Conservation (phyloP, 37 sponge, comb jelly and placozoan genomes). For the Dysidea cf. avara region DNA sequence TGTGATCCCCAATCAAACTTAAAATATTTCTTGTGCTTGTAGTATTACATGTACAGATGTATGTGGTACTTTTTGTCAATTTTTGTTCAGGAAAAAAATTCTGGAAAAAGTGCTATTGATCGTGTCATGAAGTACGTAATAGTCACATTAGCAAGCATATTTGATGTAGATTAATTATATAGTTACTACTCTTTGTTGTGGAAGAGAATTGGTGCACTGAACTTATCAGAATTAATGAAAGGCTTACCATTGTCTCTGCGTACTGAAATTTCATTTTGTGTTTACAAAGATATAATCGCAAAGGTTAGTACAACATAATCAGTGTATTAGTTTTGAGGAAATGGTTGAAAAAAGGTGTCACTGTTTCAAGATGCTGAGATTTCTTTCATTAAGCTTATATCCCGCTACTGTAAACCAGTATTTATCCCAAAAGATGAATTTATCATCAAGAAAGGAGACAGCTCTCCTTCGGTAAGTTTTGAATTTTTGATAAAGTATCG, state of each 20-base stretch:
- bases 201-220: slow-evolving; percentile 70
- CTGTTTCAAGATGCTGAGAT: slow-evolving; percentile 78
- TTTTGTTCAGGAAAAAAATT: no score
- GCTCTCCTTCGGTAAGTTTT: slow-evolving; percentile 54
- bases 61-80: no score
- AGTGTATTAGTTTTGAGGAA: no score
- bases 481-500: no score
- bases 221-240: slow-evolving; percentile 57
- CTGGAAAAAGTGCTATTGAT: no score
- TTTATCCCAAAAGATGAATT: slow-evolving; percentile 71
- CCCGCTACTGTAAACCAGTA: slow-evolving; percentile 70
- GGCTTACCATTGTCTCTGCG: slow-evolving; percentile 73
- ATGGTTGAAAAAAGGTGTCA: no score
- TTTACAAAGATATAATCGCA: slow-evolving; percentile 77
- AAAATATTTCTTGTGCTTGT: no score
- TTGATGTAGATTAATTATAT: background rate
- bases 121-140: no score
- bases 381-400: slow-evolving; percentile 73
- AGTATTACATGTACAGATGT: no score
- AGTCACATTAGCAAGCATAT: no score
- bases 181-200: slow-evolving; percentile 72
- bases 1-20: no score
- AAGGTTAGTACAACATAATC: slow-evolving; percentile 45
- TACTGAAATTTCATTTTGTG: slow-evolving; percentile 67
- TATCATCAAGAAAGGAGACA: slow-evolving; percentile 74